phyloP scores from a whole-genome alignment of 2,797 vertebrate genomes.

The Gobio occitaniae region DNA sequence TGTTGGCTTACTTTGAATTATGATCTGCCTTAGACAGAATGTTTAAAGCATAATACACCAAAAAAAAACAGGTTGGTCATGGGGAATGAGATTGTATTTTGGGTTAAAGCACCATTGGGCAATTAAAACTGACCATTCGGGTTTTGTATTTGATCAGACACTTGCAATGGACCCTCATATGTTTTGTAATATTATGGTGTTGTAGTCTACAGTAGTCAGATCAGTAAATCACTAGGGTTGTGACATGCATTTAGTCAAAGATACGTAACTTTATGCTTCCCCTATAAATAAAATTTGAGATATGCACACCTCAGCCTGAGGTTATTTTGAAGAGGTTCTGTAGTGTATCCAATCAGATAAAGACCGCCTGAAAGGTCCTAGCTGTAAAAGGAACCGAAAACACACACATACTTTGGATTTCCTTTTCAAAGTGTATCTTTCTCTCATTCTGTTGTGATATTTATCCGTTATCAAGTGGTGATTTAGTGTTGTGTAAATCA shows the following conservation, averaged over 20 bases:
- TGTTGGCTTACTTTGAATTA: slow-evolving; percentile 44
- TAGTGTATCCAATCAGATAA: slow-evolving; percentile 30
- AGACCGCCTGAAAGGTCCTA: background rate
- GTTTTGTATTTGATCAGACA: slow-evolving; percentile 9
- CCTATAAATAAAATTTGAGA: slow-evolving; percentile 24
- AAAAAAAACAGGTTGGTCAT: slow-evolving; percentile 1
- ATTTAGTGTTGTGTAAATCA: slow-evolving; percentile 64
- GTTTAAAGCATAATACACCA: slow-evolving; percentile 22
- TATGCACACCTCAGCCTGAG: background rate
- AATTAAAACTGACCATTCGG: background rate
- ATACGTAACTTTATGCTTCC: slow-evolving; percentile 13
- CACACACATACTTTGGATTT: background rate
- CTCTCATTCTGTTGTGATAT: slow-evolving; percentile 1
- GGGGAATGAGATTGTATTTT: background rate
- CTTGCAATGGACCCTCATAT: background rate
- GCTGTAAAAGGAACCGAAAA: slow-evolving; percentile 22
- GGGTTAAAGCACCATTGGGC: background rate
- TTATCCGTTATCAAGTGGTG: slow-evolving; percentile 66
- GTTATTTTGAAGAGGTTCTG: slow-evolving; percentile 10
- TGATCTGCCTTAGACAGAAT: slow-evolving; percentile 13
- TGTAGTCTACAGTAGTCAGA: background rate
- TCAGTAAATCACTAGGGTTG: background rate
- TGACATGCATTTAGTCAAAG: background rate
- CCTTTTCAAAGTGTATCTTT: background rate
- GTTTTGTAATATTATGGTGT: slow-evolving; percentile 2